Evolutionary conservation across 2,797 vertebrate species (phyloP), one percentile per base, ranked within the genome.

Genomic region (Momotus momota): DNA sequence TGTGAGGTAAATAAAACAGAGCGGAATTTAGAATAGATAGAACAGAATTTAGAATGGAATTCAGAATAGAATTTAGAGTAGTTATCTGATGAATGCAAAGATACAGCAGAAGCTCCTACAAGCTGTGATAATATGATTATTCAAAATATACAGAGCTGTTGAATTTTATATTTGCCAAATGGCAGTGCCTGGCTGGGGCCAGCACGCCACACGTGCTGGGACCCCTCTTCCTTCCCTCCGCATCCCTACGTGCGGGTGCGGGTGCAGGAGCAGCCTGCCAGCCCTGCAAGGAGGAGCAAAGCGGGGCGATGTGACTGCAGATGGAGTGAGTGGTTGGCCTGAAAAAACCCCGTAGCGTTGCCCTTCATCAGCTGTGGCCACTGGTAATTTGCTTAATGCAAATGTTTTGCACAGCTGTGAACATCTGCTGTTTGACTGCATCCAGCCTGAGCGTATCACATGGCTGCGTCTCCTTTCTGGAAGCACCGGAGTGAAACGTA

Each of bases 361-460:
- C 41, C 41, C 41, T 43, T 43, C 41, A 43, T 43, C 41, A 43
- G 41, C 41, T 43, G 41, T 43, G 41, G 41, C 41, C 41, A 43
- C 41, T 10, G 41, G 41, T 43, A 6, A 35, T 67, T 87, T 52
- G 31, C 66, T 46, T 55, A 27, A 43, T 46, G 48, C 70, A 29
- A 17, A 41, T 29, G 62, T 21, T 79, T 13, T 38, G 20, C 58
- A 6, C 64, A 77, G 64, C 35, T 51, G 41, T 14, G 48, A 45
- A 19, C 52, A n/a, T n/a, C 33, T 64, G 89, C 48, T 46, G 41
- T 5, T 46, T 12, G 9, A 4, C 35, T 25, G 75, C 14, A 5
- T 2, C 48, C 48, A 19, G 40, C 40, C 58, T 2, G 35, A 25
- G 33, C 1, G 0, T 3, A 3, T 12, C 14, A 2, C 3, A 0